These are phyloP conservation scores for Taenioides sp. DNA, from an alignment of 2,797 vertebrate species.

Conservation along the genomic window DNA sequence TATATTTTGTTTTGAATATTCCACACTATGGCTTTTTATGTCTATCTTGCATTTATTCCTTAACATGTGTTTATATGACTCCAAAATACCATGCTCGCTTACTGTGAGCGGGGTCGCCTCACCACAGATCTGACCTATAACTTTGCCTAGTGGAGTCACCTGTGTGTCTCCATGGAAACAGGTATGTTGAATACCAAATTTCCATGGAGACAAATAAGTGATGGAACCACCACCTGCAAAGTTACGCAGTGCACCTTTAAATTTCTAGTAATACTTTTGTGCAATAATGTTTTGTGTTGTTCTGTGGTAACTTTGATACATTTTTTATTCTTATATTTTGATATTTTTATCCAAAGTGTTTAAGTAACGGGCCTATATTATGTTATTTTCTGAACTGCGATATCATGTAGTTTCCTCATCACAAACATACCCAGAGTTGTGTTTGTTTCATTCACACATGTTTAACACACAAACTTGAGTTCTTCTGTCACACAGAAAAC, in stretches of 20 bases:
- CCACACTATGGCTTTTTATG: not conserved
- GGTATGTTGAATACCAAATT: not conserved
- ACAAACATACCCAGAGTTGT: too few species aligned
- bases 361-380: not conserved
- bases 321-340: conserved; percentile 66
- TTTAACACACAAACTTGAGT: too few species aligned
- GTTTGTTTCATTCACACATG: too few species aligned
- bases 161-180: not conserved
- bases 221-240: not conserved
- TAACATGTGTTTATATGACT: not conserved
- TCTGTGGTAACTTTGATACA: conserved; percentile 61
- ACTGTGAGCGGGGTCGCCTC: too few species aligned
- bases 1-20: not conserved
- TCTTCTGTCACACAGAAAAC: too few species aligned
- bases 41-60: too few species aligned
- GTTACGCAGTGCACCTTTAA: not conserved
- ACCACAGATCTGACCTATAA: not conserved
- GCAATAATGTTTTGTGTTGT: conserved; percentile 67
- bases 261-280: conserved; percentile 38
- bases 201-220: not conserved
- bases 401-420: too few species aligned
- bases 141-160: too few species aligned
- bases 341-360: conserved; percentile 56
- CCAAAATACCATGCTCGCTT: not conserved
- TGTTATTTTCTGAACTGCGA: too few species aligned